These are phyloP conservation scores for Zaprionus kolodkinae DNA, from an alignment of 1,140 invertebrate species.

Conservation along the genomic window DNA sequence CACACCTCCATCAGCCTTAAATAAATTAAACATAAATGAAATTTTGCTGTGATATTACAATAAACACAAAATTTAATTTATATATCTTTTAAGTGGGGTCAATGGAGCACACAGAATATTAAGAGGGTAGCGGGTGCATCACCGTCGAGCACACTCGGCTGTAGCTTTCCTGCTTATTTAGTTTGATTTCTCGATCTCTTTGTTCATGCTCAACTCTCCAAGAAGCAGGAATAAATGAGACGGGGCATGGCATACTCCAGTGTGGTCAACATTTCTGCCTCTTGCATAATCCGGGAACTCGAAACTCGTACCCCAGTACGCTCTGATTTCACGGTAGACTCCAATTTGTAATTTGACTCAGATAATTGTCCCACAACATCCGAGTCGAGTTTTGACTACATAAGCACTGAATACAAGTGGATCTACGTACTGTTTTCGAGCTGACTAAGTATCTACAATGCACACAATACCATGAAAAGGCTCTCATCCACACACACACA, in stretches of 20 bases:
- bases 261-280: no score
- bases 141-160: no score
- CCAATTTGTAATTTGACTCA: neutral
- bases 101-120: no score
- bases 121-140: no score
- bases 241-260: no score
- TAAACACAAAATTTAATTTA: no score
- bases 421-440: neutral
- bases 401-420: neutral
- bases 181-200: neutral
- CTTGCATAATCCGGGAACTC: no score
- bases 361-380: neutral
- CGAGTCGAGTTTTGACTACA: conserved; percentile 12
- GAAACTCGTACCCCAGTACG: no score
- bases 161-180: neutral
- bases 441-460: conserved; percentile 7
- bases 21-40: no score
- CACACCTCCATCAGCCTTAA: no score
- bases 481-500: neutral
- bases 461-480: neutral
- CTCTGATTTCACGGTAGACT: neutral
- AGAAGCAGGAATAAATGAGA: neutral
- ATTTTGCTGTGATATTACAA: no score
- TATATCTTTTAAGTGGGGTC: no score
- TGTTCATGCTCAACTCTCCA: neutral